phyloP scores from a whole-genome alignment of 2,113 vertebrate species.

The Accipiter cooperii region DNA sequence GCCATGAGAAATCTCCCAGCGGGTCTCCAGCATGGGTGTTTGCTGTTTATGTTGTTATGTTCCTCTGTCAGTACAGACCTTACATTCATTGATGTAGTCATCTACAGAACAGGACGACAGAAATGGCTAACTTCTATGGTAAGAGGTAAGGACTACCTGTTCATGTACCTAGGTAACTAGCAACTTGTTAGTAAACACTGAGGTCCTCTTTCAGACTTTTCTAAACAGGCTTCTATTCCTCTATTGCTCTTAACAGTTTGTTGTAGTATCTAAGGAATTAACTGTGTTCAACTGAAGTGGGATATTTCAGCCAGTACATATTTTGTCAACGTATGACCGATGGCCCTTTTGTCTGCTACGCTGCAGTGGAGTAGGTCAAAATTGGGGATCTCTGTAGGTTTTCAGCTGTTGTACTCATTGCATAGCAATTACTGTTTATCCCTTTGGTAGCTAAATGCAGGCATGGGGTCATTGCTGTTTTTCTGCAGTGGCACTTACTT shows the following conservation, averaged over 20 bases:
- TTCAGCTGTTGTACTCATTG: not conserved
- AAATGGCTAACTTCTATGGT: not conserved
- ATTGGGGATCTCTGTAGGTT: not conserved
- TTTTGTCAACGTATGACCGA: fast-evolving
- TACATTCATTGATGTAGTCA: not conserved
- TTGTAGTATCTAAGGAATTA: not conserved
- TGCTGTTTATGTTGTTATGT: not conserved
- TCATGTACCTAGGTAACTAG: not conserved
- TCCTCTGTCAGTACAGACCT: not conserved
- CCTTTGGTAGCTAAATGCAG: not conserved
- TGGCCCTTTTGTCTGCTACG: not conserved
- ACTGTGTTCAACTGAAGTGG: not conserved
- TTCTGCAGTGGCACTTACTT: not conserved
- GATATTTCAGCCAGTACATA: not conserved
- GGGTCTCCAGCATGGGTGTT: not conserved
- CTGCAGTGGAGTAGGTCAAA: not conserved
- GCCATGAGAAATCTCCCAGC: not conserved
- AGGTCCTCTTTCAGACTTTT: not conserved
- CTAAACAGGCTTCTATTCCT: not conserved
- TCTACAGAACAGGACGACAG: not conserved
- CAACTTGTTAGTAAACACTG: not conserved
- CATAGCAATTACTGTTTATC: not conserved
- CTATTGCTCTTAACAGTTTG: not conserved
- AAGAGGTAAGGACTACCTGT: not conserved
- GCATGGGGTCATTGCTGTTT: not conserved